These are phyloP conservation scores for Torymus texanus DNA, from an alignment of 2,888 invertebrate species.

Conservation along the genomic window DNA sequence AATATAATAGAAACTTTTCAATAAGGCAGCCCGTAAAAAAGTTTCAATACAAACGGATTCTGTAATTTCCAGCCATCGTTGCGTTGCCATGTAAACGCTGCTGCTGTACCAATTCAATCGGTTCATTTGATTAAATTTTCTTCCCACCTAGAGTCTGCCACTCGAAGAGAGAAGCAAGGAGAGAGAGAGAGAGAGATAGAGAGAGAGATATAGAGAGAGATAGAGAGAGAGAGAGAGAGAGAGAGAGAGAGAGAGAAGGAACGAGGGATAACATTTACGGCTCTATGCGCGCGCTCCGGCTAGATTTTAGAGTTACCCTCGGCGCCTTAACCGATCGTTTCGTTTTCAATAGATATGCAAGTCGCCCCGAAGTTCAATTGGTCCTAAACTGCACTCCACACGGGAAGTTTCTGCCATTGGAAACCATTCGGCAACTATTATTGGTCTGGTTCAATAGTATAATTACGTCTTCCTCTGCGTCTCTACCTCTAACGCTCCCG, in stretches of 20 bases:
- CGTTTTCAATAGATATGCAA: constrained; percentile 58
- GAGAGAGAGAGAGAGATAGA: not conserved
- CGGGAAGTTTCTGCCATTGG: constrained; percentile 66
- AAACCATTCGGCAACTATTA: constrained; percentile 70
- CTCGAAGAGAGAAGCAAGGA: constrained; percentile 1
- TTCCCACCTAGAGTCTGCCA: not conserved
- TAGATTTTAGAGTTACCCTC: constrained; percentile 49
- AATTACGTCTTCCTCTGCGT: constrained; percentile 63
- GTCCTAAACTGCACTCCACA: constrained; percentile 66
- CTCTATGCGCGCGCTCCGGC: constrained; percentile 1
- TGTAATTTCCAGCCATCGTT: not conserved
- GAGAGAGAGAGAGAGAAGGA: too few species aligned
- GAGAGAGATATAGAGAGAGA: too few species aligned
- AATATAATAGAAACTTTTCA: not conserved
- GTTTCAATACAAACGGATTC: constrained; percentile 4
- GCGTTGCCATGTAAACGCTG: too few species aligned
- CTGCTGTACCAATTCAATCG: constrained; percentile 8
- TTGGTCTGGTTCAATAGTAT: constrained; percentile 68
- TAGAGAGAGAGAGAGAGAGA: too few species aligned
- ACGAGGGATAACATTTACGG: constrained; percentile 38
- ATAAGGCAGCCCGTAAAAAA: not conserved
- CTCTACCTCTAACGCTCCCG: too few species aligned
- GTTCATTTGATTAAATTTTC: constrained; percentile 53
- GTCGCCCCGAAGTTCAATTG: constrained; percentile 68
- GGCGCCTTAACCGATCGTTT: constrained; percentile 56